These are phyloP conservation scores for Axea sp. DNA, from an alignment of 2,888 invertebrate species.

Conservation along the genomic window DNA sequence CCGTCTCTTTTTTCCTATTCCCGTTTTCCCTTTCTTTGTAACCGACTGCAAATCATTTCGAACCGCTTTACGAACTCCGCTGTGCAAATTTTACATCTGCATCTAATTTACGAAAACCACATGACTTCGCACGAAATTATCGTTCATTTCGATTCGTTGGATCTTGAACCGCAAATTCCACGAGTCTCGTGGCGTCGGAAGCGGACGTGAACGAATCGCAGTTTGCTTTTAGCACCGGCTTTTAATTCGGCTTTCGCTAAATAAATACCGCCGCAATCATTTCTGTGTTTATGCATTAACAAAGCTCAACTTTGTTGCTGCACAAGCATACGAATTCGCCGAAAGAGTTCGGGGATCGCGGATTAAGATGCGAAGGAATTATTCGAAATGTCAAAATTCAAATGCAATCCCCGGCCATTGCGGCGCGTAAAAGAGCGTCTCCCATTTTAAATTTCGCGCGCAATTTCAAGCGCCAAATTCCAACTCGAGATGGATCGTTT, in stretches of 20 bases:
- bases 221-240: slow-evolving; percentile 47
- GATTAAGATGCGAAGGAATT: no score
- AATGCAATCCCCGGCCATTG: no score
- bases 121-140: slow-evolving; percentile 58
- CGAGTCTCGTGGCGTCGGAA: slow-evolving; percentile 33
- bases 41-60: slow-evolving; percentile 24
- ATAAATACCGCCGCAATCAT: slow-evolving; percentile 40
- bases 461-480: no score
- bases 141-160: slow-evolving; percentile 61
- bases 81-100: slow-evolving; percentile 43
- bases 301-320: no score
- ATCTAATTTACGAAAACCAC: slow-evolving; percentile 59
- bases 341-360: no score
- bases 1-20: no score
- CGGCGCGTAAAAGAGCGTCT: no score
- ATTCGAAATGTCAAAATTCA: no score
- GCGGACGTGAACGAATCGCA: slow-evolving; percentile 30
- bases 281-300: slow-evolving; percentile 16
- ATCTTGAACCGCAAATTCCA: slow-evolving; percentile 53
- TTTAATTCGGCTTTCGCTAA: slow-evolving; percentile 35
- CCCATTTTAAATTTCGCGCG: no score
- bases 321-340: no score
- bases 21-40: slow-evolving; percentile 13
- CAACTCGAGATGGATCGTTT: no score
- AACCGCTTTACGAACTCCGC: slow-evolving; percentile 36